Evolutionary conservation across 2,113 vertebrate genomes (phyloP).

Genomic region (Odontophorus gujanensis): DNA sequence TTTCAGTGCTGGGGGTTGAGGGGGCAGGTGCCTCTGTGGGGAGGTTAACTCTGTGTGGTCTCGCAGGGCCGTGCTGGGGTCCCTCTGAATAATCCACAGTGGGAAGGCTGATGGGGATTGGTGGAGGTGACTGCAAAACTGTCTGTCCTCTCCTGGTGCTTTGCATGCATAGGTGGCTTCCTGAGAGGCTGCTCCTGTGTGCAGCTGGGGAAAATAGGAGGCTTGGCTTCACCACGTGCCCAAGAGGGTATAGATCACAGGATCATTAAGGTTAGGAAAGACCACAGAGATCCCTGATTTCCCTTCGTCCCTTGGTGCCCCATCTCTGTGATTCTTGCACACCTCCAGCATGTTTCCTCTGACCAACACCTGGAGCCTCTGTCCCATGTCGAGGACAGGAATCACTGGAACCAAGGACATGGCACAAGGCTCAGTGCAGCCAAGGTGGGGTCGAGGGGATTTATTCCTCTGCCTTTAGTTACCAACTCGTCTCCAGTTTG

Average conservation of each 20-base stretch:
- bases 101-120: not conserved
- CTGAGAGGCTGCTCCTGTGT: not conserved
- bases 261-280: no score
- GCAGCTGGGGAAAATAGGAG: not conserved
- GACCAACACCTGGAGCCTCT: not conserved
- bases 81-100: not conserved
- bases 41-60: not conserved
- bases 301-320: no score
- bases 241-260: not conserved
- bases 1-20: rapidly evolving
- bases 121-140: not conserved
- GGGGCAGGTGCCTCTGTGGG: not conserved
- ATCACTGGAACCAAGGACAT: not conserved
- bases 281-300: no score
- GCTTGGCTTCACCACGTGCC: rapidly evolving
- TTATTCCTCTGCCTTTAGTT: not conserved
- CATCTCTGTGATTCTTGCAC: no score
- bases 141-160: not conserved
- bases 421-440: not conserved
- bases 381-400: not conserved
- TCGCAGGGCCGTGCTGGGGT: not conserved
- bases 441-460: rapidly evolving
- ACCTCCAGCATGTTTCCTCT: not conserved
- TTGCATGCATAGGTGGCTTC: not conserved
- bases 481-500: not conserved